Conservation (phyloP, 2,113 vertebrate species). For the Peucedramus taeniatus region DNA sequence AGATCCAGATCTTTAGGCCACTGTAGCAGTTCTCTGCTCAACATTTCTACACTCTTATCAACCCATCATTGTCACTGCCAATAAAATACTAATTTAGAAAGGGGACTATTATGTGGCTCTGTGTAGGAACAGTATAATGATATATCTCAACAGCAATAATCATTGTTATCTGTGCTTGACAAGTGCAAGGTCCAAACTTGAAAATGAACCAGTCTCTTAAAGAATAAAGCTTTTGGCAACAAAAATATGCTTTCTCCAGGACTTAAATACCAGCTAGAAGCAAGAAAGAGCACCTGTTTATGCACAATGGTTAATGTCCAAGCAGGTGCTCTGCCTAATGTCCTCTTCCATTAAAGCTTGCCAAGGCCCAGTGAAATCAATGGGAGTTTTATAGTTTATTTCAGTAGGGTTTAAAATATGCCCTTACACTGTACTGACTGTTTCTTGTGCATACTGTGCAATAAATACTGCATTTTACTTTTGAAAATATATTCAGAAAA, state of each 20-base stretch:
- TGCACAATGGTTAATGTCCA: background rate
- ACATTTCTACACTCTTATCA: background rate
- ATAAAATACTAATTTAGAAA: constrained; percentile 1
- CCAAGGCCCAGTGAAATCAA: background rate
- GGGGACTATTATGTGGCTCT: background rate
- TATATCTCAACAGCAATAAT: background rate
- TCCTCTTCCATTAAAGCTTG: background rate
- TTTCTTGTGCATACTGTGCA: background rate
- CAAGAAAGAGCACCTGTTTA: background rate
- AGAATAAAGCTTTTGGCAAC: background rate
- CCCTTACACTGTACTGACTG: background rate
- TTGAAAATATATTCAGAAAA: background rate
- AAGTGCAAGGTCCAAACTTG: background rate
- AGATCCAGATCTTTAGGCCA: background rate
- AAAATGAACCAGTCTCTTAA: background rate
- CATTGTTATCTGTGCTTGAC: background rate
- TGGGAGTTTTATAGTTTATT: background rate
- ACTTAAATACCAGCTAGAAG: background rate
- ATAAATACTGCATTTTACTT: background rate
- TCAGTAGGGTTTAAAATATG: background rate
- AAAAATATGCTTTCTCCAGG: background rate
- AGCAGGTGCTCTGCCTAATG: background rate
- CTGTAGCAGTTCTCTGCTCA: background rate
- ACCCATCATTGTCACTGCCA: background rate
- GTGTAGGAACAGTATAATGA: background rate